phyloP scores from a whole-genome alignment of 2,888 invertebrate genomes.

The Nomada fabriciana region DNA sequence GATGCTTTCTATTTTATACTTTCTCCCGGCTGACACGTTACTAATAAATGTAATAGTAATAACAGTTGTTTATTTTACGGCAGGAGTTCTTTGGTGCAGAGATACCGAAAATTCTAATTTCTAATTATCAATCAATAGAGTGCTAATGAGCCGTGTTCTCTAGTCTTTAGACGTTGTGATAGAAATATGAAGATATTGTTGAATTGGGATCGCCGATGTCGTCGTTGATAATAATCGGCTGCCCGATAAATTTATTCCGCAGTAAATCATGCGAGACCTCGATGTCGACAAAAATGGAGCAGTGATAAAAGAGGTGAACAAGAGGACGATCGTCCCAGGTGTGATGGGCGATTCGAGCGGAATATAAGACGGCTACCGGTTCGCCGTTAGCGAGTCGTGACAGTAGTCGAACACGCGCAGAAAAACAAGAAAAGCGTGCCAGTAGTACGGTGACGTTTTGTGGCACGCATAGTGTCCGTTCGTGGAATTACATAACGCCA shows the following conservation, averaged over 20 bases:
- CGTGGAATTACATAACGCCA: constrained; percentile 61
- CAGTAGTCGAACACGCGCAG: constrained; percentile 23
- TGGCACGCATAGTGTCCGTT: constrained; percentile 47
- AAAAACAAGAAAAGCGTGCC: constrained; percentile 65
- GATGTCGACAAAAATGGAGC: background rate
- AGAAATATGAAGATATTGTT: too few species aligned
- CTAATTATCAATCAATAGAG: too few species aligned
- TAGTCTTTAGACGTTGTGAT: too few species aligned
- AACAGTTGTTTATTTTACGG: too few species aligned
- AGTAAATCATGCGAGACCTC: background rate
- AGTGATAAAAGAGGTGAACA: background rate
- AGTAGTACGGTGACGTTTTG: constrained; percentile 45
- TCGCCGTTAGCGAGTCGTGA: constrained; percentile 34
- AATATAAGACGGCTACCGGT: constrained; percentile 38
- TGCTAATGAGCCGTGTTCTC: too few species aligned
- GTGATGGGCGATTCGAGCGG: constrained; percentile 16
- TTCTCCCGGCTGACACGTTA: too few species aligned
- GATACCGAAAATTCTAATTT: too few species aligned
- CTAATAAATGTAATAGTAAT: too few species aligned
- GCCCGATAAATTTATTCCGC: background rate
- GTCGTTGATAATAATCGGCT: too few species aligned
- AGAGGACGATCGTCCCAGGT: constrained; percentile 23
- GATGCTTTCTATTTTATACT: too few species aligned
- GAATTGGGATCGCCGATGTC: too few species aligned
- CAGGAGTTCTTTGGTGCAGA: too few species aligned